These are phyloP conservation scores for Plutomurus gul DNA, from an alignment of 1,140 invertebrate genomes.

Conservation along the genomic window DNA sequence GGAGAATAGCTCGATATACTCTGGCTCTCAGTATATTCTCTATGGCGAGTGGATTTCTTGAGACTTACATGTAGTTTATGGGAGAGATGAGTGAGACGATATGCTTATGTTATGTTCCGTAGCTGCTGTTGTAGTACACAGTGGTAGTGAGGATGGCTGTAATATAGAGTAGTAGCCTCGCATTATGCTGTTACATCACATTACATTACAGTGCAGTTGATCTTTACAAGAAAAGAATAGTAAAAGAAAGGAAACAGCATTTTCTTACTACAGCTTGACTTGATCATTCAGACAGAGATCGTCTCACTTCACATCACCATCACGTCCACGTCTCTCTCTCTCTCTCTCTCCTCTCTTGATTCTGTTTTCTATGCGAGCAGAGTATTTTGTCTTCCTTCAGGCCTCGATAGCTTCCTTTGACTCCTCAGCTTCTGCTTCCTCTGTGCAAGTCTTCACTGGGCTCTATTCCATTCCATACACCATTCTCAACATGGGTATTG, in stretches of 20 bases:
- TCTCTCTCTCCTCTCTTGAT: too few species aligned
- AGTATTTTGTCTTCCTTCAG: constrained; percentile 3
- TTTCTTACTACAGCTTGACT: not conserved
- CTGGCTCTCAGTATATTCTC: too few species aligned
- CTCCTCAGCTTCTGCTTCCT: not conserved
- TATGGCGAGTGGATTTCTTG: too few species aligned
- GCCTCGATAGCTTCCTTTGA: not conserved
- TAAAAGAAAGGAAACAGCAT: constrained; percentile 19
- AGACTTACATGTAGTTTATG: too few species aligned
- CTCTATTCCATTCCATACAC: not conserved
- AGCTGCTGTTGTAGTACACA: not conserved
- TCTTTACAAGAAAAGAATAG: not conserved
- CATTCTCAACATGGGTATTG: too few species aligned
- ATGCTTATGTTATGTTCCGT: not conserved
- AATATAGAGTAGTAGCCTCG: constrained; percentile 1
- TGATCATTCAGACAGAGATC: constrained; percentile 13
- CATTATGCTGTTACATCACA: not conserved
- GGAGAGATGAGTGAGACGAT: too few species aligned
- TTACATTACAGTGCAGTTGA: not conserved
- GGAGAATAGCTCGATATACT: too few species aligned
- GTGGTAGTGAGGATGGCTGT: too few species aligned
- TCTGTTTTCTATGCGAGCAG: not conserved
- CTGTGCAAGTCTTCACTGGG: not conserved
- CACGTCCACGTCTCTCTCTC: constrained; percentile 13
- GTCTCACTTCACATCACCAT: constrained; percentile 20